phyloP scores from a whole-genome alignment of 2,888 invertebrate species.

The Tachina lurida region DNA sequence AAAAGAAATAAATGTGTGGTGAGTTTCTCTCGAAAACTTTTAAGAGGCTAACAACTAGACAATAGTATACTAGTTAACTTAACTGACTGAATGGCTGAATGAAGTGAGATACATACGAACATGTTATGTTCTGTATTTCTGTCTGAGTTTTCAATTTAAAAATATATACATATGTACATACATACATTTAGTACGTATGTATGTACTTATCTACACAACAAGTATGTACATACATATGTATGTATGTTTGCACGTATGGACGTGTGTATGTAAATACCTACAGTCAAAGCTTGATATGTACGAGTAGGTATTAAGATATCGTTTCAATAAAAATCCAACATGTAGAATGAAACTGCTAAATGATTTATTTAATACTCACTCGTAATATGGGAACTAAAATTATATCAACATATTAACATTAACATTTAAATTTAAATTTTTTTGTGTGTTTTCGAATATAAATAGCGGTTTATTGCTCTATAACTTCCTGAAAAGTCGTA shows the following conservation, averaged over 20 bases:
- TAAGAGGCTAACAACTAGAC: slow-evolving; percentile 33
- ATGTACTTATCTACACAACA: background rate
- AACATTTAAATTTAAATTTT: too few species aligned
- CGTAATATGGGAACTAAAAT: too few species aligned
- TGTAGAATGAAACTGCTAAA: too few species aligned
- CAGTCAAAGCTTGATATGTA: background rate
- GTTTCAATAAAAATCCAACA: too few species aligned
- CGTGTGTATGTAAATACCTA: background rate
- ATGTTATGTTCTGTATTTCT: slow-evolving; percentile 23
- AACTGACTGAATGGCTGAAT: slow-evolving; percentile 44
- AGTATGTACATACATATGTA: too few species aligned
- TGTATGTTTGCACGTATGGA: too few species aligned
- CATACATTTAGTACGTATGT: background rate
- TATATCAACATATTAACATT: too few species aligned
- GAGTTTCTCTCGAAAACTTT: slow-evolving; percentile 49
- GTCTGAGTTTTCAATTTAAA: slow-evolving; percentile 28
- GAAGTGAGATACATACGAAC: slow-evolving; percentile 48
- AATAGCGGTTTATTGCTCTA: too few species aligned
- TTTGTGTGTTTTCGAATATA: too few species aligned
- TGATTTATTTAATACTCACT: too few species aligned
- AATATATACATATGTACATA: background rate
- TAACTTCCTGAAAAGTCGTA: too few species aligned
- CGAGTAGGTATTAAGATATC: too few species aligned
- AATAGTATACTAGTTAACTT: slow-evolving; percentile 49
- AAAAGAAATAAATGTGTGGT: slow-evolving; percentile 51